Evolutionary conservation across 2,113 vertebrate species (phyloP).

Genomic region (Myiagra hebetior): DNA sequence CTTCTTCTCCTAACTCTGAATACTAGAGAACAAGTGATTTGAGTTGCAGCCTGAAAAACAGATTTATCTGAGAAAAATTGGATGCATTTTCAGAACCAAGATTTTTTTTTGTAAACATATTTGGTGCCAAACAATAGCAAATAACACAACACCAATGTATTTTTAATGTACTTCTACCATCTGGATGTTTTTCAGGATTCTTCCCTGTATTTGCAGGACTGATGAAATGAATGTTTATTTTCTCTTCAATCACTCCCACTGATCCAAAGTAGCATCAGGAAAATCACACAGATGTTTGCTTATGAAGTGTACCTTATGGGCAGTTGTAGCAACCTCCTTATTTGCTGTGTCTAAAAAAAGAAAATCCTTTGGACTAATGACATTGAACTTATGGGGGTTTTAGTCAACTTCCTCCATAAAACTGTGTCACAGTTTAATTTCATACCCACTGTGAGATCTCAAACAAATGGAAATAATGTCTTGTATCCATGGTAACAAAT

Average conservation of each 20-base stretch:
- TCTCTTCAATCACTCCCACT: background rate
- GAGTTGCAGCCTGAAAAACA: background rate
- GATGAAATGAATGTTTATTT: background rate
- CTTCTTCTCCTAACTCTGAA: background rate
- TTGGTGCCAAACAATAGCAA: background rate
- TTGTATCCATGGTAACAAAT: constrained; percentile 67
- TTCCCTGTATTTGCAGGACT: background rate
- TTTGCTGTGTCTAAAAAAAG: constrained; percentile 14
- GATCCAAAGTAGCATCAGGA: background rate
- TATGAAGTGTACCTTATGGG: background rate
- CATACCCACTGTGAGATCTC: constrained; percentile 49
- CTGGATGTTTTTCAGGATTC: background rate
- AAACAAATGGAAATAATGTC: constrained; percentile 62
- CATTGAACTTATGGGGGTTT: constrained; percentile 22
- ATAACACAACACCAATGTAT: background rate
- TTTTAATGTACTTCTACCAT: background rate
- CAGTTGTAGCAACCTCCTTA: background rate
- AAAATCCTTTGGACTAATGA: constrained; percentile 35
- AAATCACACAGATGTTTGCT: background rate
- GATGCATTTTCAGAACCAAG: background rate
- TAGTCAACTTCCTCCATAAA: constrained; percentile 29
- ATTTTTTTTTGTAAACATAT: background rate
- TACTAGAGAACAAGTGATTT: background rate
- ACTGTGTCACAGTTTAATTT: constrained; percentile 64
- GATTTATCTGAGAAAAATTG: background rate